phyloP scores from a whole-genome alignment of 1,140 invertebrate species.

The Myzus persicae region DNA sequence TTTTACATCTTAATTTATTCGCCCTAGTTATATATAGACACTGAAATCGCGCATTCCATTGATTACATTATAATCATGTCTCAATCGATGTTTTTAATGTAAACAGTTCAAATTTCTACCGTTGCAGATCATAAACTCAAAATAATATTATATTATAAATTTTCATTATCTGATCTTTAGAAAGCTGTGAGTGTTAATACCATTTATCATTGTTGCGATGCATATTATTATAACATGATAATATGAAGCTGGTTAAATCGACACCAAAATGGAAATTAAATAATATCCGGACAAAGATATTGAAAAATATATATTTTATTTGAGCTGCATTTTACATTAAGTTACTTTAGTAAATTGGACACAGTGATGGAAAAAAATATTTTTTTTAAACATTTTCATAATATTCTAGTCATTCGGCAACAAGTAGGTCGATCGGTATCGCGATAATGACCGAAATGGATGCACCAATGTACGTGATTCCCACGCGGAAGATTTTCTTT shows the following conservation, averaged over 20 bases:
- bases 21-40: too few species aligned
- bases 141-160: background rate
- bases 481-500: background rate
- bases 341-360: background rate
- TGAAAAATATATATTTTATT: background rate
- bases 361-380: background rate
- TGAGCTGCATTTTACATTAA: background rate
- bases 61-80: too few species aligned
- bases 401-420: conserved; percentile 9
- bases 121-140: background rate
- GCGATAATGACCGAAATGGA: background rate
- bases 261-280: background rate
- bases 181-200: background rate
- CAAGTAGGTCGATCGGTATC: conserved; percentile 31
- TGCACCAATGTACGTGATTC: background rate
- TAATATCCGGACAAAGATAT: background rate
- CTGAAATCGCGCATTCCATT: too few species aligned
- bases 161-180: background rate
- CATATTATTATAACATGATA: too few species aligned
- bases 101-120: background rate
- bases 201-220: background rate
- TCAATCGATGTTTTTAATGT: background rate
- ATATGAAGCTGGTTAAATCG: background rate
- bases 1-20: background rate
- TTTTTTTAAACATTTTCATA: background rate